Evolutionary conservation across 2,888 invertebrate genomes (phyloP).

Genomic region (Petrophora chlorosata): DNA sequence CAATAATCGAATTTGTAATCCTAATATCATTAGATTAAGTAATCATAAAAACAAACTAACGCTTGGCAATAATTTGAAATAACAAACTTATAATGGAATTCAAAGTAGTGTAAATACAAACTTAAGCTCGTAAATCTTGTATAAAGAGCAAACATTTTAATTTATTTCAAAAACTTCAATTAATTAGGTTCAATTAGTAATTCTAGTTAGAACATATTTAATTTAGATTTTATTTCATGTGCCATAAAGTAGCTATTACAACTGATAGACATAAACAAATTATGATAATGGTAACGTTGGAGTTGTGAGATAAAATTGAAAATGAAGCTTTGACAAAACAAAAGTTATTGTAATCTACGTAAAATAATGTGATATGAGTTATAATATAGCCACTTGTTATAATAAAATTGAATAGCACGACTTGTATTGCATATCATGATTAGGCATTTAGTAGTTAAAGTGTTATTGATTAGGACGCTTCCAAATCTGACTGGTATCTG

Average conservation of each 20-base stretch:
- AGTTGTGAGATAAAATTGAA: constrained; percentile 79
- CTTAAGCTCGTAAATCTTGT: too few species aligned
- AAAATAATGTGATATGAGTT: constrained; percentile 81
- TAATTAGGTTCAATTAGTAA: constrained; percentile 31
- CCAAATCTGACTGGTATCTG: constrained; percentile 51
- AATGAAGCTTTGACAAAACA: constrained; percentile 67
- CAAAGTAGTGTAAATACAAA: constrained; percentile 44
- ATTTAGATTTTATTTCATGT: constrained; percentile 67
- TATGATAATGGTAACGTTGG: constrained; percentile 65
- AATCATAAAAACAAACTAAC: constrained; percentile 62
- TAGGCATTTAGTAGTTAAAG: constrained; percentile 58
- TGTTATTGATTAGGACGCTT: constrained; percentile 50
- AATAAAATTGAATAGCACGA: constrained; percentile 70
- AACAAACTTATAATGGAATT: constrained; percentile 42
- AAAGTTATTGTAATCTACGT: constrained; percentile 73
- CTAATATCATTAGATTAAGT: constrained; percentile 78
- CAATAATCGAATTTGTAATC: constrained; percentile 80
- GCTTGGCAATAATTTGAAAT: constrained; percentile 79
- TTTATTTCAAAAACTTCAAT: constrained; percentile 27
- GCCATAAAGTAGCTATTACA: constrained; percentile 68
- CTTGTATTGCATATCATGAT: constrained; percentile 80
- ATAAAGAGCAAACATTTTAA: constrained; percentile 4
- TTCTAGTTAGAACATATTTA: constrained; percentile 32
- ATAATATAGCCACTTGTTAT: constrained; percentile 78
- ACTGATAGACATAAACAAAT: constrained; percentile 45